Base-by-base conservation (phyloP, 2,113 vertebrate genomes). In the Trogon surrucura region DNA sequence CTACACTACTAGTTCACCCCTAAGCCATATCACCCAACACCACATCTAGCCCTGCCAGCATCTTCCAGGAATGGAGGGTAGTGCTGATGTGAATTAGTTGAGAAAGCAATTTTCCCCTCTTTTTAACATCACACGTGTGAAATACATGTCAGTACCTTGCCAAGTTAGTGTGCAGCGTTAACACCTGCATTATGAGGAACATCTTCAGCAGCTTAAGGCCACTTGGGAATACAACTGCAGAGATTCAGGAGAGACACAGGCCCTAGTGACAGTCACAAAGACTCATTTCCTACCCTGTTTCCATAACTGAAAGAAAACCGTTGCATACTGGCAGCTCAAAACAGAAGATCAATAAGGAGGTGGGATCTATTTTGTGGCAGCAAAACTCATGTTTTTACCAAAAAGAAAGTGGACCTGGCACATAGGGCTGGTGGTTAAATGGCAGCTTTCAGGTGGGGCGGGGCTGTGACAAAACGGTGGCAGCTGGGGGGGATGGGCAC, bases 401-500 rank as follows among this genome's bases (percentile, higher is more conserved):
- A 41, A 41, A 41, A 51, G 44, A 54, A 53, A 22, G 1, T 1
- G 4, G 8, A n/a, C 13, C 13, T 5, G 17, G 36, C 13, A 41
- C 41, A 41, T 41, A 41, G 11, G 41, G 41, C 10, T 41, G 41
- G 41, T 41, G 41, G 36, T 19, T 51, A 36, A 22, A 45, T 9
- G 4, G 6, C 26, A 51, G 15, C 27, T 29, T 27, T 23, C 36
- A 29, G 19, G 6, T 5, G 3, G 25, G 3, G 6, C 8, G 21
- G 0, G 4, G 13, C 15, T 32, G 26, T 13, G 20, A 70, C 9
- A 25, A 58, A 27, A n/a, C 16, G 44, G 26, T 1, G 1, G 20
- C 50, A 32, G 3, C 6, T 4, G 9, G 9, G 18, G 14, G 14
- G 27, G 15, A 15, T 51, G 48, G 48, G 27, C 22, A 7, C 10